A percentile compares a stretch with the other conserved stretches of the same genome.
Conservation (phyloP, 2,888 invertebrate genomes). For the Busseola fusca region DNA sequence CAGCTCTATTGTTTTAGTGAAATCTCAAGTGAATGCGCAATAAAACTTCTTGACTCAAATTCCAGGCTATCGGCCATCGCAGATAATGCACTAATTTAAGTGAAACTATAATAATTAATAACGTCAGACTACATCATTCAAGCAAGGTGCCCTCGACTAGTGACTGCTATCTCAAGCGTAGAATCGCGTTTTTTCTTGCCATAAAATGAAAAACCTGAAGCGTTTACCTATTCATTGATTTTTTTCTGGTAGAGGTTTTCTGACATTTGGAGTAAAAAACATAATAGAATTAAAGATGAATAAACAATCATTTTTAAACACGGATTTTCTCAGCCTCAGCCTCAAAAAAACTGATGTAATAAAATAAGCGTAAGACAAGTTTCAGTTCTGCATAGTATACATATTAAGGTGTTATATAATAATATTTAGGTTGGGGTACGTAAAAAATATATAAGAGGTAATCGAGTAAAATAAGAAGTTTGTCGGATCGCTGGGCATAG, state of each 20-base stretch:
- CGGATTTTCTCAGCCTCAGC: conserved; percentile 31
- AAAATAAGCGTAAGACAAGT: conserved; percentile 14
- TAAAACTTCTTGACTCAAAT: conserved; percentile 21
- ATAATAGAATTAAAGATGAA: neutral
- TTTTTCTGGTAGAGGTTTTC: conserved; percentile 34
- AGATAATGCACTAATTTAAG: conserved; percentile 39
- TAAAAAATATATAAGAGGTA: neutral
- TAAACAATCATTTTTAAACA: conserved; percentile 12
- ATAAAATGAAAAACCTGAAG: conserved; percentile 48
- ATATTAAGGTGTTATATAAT: conserved; percentile 14
- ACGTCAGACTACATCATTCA: conserved; percentile 46
- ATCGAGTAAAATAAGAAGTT: neutral
- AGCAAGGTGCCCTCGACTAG: conserved; percentile 52
- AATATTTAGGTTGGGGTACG: conserved; percentile 30
- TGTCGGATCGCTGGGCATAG: neutral
- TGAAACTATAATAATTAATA: conserved; percentile 39
- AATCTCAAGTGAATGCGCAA: conserved; percentile 14
- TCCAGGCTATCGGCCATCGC: conserved; percentile 18
- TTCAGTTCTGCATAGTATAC: conserved; percentile 19
- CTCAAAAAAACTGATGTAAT: too few relatives aligned
- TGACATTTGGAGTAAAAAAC: conserved; percentile 13
- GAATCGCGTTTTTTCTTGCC: conserved; percentile 51
- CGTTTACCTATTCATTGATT: conserved; percentile 11
- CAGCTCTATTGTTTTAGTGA: neutral
- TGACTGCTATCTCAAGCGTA: conserved; percentile 61